phyloP scores from a whole-genome alignment of 2,888 invertebrate species.

The Cheilosia grossa region DNA sequence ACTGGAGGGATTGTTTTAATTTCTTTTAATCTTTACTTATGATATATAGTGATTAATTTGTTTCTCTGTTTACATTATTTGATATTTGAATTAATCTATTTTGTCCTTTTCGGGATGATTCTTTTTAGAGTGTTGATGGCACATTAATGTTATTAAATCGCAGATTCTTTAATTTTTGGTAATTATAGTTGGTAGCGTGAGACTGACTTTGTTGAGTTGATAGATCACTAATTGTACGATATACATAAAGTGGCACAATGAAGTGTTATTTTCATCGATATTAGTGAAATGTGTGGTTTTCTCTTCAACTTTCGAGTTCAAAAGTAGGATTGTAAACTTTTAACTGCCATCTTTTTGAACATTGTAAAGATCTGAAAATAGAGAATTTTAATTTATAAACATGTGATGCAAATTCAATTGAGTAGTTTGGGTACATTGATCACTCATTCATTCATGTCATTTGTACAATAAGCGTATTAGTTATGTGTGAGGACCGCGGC shows the following conservation, averaged over 20 bases:
- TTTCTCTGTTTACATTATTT: slow-evolving; percentile 54
- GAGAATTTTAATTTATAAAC: background rate
- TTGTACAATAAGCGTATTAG: no score
- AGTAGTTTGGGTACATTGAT: background rate
- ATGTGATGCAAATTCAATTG: background rate
- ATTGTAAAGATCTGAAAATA: slow-evolving; percentile 43
- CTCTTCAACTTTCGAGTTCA: slow-evolving; percentile 14
- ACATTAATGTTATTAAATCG: slow-evolving; percentile 64
- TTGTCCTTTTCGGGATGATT: slow-evolving; percentile 44
- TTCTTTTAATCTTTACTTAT: slow-evolving; percentile 52
- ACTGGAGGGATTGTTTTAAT: slow-evolving; percentile 69
- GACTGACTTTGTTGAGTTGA: slow-evolving; percentile 42
- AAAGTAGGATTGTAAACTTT: slow-evolving; percentile 34
- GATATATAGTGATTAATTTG: slow-evolving; percentile 42
- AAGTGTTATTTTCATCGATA: slow-evolving; percentile 30
- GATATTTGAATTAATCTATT: slow-evolving; percentile 50
- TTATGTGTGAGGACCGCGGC: no score
- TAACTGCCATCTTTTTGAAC: slow-evolving; percentile 40
- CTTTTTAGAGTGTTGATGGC: slow-evolving; percentile 59
- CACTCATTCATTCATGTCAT: no score
- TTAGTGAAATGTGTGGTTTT: slow-evolving; percentile 35
- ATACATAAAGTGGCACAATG: slow-evolving; percentile 30
- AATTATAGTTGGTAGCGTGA: slow-evolving; percentile 55
- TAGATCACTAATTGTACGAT: slow-evolving; percentile 12
- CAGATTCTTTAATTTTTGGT: slow-evolving; percentile 58